These are phyloP conservation scores for Neogale vison DNA, from an alignment of 2,113 vertebrate species.

Conservation along the genomic window DNA sequence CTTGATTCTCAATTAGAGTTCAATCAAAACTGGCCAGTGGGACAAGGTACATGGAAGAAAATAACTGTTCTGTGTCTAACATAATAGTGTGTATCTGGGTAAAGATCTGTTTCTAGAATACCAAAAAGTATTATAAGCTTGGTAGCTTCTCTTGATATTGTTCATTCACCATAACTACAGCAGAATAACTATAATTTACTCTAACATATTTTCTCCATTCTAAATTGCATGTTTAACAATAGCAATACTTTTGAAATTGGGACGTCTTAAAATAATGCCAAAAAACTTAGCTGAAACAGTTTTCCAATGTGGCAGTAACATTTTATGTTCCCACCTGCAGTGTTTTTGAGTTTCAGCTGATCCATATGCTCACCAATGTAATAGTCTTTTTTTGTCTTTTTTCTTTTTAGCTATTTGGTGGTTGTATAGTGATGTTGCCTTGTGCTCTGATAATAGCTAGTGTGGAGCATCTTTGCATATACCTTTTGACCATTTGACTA, in stretches of 20 bases:
- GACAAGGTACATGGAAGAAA: not conserved
- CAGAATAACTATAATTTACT: not conserved
- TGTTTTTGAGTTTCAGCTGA: not conserved
- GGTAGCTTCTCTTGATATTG: not conserved
- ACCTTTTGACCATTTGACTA: not conserved
- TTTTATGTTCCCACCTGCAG: not conserved
- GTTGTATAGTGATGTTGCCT: not conserved
- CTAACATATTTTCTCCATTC: not conserved
- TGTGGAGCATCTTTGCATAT: not conserved
- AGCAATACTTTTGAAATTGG: not conserved
- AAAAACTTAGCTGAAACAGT: not conserved
- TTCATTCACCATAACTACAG: not conserved
- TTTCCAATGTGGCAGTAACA: not conserved
- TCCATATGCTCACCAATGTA: not conserved
- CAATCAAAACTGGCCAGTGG: not conserved
- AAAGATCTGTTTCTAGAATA: not conserved
- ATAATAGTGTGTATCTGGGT: not conserved
- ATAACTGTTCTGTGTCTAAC: not conserved
- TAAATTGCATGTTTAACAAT: not conserved
- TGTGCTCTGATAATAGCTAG: not conserved
- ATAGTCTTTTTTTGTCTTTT: not conserved
- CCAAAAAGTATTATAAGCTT: not conserved
- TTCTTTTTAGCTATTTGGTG: not conserved
- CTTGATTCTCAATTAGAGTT: not conserved
- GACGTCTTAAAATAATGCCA: not conserved